phyloP scores from a whole-genome alignment of 2,113 vertebrate species.

The Dipodomys spectabilis region DNA sequence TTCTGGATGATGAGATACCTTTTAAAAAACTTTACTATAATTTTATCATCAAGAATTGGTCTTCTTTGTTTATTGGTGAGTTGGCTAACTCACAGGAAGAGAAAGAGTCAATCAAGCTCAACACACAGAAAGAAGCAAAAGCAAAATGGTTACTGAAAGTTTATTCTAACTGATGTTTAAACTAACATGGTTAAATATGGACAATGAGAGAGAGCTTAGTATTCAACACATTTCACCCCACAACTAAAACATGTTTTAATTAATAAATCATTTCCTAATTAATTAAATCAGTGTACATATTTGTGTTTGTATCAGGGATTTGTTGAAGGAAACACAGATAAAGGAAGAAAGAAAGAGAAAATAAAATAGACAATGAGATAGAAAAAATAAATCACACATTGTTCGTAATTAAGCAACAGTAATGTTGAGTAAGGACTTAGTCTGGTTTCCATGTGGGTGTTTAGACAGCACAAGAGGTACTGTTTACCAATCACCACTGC shows the following conservation, averaged over 20 bases:
- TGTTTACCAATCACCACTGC: background rate
- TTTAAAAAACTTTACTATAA: constrained; percentile 3
- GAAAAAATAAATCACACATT: background rate
- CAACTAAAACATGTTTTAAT: background rate
- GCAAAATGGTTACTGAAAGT: background rate
- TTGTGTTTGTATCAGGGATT: background rate
- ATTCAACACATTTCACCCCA: background rate
- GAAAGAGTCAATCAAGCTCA: background rate
- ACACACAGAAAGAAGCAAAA: background rate
- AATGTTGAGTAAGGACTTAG: background rate
- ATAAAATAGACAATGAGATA: background rate
- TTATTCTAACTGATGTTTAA: background rate
- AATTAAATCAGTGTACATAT: background rate
- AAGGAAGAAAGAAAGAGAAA: background rate
- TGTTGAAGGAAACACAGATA: background rate
- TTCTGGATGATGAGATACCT: background rate
- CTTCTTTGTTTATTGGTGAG: background rate
- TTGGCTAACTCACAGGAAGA: background rate
- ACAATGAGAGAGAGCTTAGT: background rate
- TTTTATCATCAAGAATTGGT: background rate
- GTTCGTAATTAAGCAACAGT: background rate
- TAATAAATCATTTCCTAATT: background rate
- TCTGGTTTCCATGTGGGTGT: background rate
- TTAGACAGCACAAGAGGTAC: background rate
- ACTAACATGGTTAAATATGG: background rate